phyloP scores from a whole-genome alignment of 2,113 vertebrate genomes.

The Pteropus alecto region DNA sequence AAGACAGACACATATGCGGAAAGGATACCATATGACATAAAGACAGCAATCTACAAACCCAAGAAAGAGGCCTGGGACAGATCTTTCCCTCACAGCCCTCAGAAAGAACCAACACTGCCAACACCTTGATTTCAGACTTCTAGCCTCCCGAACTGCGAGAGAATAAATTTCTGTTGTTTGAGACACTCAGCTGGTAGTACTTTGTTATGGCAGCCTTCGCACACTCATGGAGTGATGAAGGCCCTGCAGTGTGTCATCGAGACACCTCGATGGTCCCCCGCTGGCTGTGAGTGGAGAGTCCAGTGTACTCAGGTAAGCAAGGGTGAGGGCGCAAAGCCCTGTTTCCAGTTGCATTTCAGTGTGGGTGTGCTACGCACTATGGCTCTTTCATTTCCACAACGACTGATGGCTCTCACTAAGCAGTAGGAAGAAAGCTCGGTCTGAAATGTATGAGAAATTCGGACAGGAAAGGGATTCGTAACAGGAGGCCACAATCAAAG shows the following conservation, averaged over 20 bases:
- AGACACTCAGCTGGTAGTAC: background rate
- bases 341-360: background rate
- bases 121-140: too few species aligned
- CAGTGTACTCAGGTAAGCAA: fast-evolving
- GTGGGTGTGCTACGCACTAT: background rate
- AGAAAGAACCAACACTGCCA: background rate
- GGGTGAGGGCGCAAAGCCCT: background rate
- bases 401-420: fast-evolving
- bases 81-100: background rate
- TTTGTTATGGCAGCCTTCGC: background rate
- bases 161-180: background rate
- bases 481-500: background rate
- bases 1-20: background rate
- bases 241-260: background rate
- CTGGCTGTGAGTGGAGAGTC: background rate
- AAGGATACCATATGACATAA: too few species aligned
- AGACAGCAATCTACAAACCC: background rate
- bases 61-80: background rate
- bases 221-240: background rate
- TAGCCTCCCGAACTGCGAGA: background rate
- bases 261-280: background rate
- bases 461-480: background rate
- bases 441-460: background rate
- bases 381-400: background rate
- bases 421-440: background rate